Percentiles rank a stretch among this genome's conserved stretches.
Conservation (phyloP, 2,113 vertebrate species). For the Nycticorax nycticorax region DNA sequence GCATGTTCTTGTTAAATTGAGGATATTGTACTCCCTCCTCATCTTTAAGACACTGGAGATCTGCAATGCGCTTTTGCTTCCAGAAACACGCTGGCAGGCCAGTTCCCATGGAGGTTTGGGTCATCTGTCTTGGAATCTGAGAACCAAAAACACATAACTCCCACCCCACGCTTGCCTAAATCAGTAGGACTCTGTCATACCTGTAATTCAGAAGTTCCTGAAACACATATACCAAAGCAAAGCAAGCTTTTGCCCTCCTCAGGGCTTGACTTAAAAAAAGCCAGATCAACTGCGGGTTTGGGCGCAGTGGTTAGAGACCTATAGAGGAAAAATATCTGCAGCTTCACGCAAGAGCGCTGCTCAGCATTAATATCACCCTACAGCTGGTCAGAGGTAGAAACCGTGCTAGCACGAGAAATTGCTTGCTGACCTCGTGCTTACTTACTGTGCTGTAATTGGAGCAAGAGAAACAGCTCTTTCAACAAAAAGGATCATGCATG, state of each 20-base stretch:
- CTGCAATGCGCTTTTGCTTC: background rate
- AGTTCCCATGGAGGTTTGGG: background rate
- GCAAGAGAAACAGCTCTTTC: background rate
- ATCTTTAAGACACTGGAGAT: background rate
- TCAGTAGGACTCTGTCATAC: background rate
- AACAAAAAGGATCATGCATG: background rate
- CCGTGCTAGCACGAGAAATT: background rate
- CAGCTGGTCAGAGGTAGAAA: background rate
- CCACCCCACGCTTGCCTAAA: background rate
- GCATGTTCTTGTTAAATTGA: background rate
- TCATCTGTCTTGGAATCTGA: background rate
- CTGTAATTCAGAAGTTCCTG: background rate
- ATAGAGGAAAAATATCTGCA: background rate
- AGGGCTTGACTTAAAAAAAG: background rate
- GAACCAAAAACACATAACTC: background rate
- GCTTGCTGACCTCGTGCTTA: background rate
- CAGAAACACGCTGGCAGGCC: accelerated
- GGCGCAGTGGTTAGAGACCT: background rate
- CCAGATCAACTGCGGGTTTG: background rate
- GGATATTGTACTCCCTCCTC: background rate
- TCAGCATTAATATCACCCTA: background rate
- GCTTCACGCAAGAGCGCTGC: background rate
- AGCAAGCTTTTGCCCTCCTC: background rate
- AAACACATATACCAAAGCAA: background rate
- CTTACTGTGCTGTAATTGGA: accelerated